Evolutionary conservation across 2,888 invertebrate genomes (phyloP), one percentile per base, ranked within the genome.

Genomic region (Anarsia innoxiella): DNA sequence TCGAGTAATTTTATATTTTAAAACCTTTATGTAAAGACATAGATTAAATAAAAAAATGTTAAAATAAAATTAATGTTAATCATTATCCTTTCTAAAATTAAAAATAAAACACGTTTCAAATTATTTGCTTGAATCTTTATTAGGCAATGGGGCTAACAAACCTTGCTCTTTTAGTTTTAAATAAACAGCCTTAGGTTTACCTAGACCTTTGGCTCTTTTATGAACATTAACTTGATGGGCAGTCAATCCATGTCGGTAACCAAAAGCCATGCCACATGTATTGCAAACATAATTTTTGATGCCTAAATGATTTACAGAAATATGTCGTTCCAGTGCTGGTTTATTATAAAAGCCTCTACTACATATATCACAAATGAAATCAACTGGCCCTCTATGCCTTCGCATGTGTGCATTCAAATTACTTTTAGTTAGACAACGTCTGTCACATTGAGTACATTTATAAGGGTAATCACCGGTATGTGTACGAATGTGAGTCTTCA

Each of bases 141-240:
- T n/a, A n/a, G n/a, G n/a, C n/a, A n/a, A n/a, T n/a, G n/a, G n/a
- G n/a, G n/a, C 19, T 16, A 34, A 9, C 10, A 31, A 10, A 23
- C 5, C 25, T 34, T 31, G 13, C 2, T 25, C 32, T 23, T 32
- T 23, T 2, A 32, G 13, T 23, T 23, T 32, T 32, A 32, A 32
- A 34, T 34, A 34, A 10, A 16, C 27, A 26, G 34, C 34, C 14
- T 34, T 27, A 9, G 27, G 14, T 27, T 23, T 26, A n/a, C 28
- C 29, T 10, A 16, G 12, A n/a, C 32, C 32, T 23, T 32, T 32
- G 2, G 31, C 44, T 19, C 58, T 45, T 12, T 63, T 56, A 39
- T 67, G 67, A 1, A 60, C 53, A 44, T 51, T 61, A 2, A 51
- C 44, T 39, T 60, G 59, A 45, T 67, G 67, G 10, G 48, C 49